Percentiles rank a stretch among this genome's conserved stretches.
phyloP scores from a whole-genome alignment of 2,888 invertebrate genomes.

The Metallyticus violacea region DNA sequence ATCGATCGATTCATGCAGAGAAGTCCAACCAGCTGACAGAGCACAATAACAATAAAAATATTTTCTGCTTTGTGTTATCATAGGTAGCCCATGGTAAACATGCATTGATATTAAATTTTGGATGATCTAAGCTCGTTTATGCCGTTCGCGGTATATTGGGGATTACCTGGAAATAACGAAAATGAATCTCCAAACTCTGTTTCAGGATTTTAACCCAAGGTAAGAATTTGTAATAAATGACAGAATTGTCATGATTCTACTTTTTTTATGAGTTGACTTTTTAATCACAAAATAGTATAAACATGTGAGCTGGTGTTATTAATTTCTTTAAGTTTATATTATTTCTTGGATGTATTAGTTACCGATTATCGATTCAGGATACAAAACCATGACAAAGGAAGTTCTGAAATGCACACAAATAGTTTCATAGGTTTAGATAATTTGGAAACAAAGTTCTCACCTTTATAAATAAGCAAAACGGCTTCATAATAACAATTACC shows the following conservation, averaged over 20 bases:
- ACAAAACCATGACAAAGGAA: too few species aligned
- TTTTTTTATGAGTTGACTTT: too few species aligned
- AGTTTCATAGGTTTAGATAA: too few species aligned
- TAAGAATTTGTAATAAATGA: constrained; percentile 46
- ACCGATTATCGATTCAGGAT: too few species aligned
- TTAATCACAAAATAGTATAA: too few species aligned
- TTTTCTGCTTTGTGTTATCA: neutral
- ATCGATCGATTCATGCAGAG: neutral
- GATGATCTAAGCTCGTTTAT: neutral
- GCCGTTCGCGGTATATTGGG: neutral
- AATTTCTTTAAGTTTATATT: too few species aligned
- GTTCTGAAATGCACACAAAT: too few species aligned
- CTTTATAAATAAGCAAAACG: too few species aligned
- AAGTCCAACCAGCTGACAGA: neutral
- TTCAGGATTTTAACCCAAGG: constrained; percentile 92
- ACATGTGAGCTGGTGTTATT: too few species aligned
- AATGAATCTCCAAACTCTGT: constrained; percentile 86
- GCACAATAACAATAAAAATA: constrained; percentile 4
- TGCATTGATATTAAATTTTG: neutral
- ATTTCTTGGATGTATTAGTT: too few species aligned
- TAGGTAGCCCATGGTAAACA: neutral
- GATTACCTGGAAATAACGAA: constrained; percentile 31
- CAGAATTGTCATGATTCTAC: constrained; percentile 35
- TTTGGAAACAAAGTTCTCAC: too few species aligned
- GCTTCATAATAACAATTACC: too few species aligned